A percentile compares a stretch with the other conserved stretches of the same genome.
Evolutionary conservation across 2,888 invertebrate genomes (phyloP).

Genomic region (Lithophane semibrunnea): DNA sequence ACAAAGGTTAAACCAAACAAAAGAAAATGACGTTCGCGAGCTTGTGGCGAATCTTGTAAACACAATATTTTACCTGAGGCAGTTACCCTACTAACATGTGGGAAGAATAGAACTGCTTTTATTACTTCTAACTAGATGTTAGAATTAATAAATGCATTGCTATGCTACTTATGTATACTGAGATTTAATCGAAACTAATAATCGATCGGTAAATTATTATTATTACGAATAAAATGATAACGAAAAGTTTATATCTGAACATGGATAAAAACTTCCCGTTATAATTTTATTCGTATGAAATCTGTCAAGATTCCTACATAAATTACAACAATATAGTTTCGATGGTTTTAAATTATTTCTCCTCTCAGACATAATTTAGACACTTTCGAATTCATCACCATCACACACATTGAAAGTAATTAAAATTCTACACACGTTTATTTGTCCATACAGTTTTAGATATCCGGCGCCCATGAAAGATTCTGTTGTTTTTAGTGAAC

Average conservation of each 20-base stretch:
- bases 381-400: too few relatives aligned
- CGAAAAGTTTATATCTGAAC: too few relatives aligned
- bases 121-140: neutral
- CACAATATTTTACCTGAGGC: neutral
- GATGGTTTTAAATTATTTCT: neutral
- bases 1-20: neutral
- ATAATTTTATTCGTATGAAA: neutral
- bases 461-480: constrained; percentile 3
- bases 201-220: neutral
- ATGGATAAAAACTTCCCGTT: neutral
- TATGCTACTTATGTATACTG: too few relatives aligned
- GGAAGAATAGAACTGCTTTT: neutral
- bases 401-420: neutral
- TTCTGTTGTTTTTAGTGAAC: neutral
- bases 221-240: too few relatives aligned
- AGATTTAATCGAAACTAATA: neutral
- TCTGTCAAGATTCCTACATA: neutral
- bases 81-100: neutral
- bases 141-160: too few relatives aligned
- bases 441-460: constrained; percentile 1
- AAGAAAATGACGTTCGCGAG: neutral
- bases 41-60: neutral
- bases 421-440: neutral
- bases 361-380: neutral
- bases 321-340: neutral